These are phyloP conservation scores for Ichneumoninae sp. DNA, from an alignment of 2,888 invertebrate species.

Conservation along the genomic window DNA sequence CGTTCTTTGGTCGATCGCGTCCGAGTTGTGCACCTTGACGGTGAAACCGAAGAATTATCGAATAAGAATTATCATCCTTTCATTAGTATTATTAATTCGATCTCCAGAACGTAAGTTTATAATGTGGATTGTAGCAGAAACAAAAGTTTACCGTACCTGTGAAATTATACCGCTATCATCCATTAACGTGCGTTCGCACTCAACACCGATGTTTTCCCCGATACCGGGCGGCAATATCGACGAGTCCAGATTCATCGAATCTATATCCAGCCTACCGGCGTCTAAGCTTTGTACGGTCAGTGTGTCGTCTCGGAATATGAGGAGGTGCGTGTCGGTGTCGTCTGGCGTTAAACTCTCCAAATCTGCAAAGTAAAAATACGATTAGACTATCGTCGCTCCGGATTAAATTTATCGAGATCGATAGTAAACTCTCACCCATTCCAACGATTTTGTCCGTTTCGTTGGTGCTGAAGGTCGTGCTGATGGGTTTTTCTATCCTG, in stretches of 20 bases:
- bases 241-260: constrained; percentile 79
- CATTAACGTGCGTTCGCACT: constrained; percentile 76
- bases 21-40: constrained; percentile 78
- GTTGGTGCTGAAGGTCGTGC: constrained; percentile 72
- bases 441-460: constrained; percentile 80
- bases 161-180: constrained; percentile 78
- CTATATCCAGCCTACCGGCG: constrained; percentile 78
- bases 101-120: too few relatives aligned
- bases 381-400: background rate
- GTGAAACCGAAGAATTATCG: background rate
- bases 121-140: background rate
- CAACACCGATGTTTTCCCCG: constrained; percentile 78
- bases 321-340: constrained; percentile 79
- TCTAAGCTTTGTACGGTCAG: constrained; percentile 79
- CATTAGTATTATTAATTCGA: too few relatives aligned
- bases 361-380: constrained; percentile 72
- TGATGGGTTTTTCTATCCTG: constrained; percentile 73
- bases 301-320: constrained; percentile 81
- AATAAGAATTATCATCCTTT: constrained; percentile 1
- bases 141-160: constrained; percentile 72
- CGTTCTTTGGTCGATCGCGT: constrained; percentile 78
- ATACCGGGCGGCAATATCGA: constrained; percentile 77
- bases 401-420: constrained; percentile 7
- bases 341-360: constrained; percentile 78
- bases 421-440: constrained; percentile 75